Evolutionary conservation across 2,113 vertebrate genomes (phyloP).

Genomic region (Oryzias curvinotus): DNA sequence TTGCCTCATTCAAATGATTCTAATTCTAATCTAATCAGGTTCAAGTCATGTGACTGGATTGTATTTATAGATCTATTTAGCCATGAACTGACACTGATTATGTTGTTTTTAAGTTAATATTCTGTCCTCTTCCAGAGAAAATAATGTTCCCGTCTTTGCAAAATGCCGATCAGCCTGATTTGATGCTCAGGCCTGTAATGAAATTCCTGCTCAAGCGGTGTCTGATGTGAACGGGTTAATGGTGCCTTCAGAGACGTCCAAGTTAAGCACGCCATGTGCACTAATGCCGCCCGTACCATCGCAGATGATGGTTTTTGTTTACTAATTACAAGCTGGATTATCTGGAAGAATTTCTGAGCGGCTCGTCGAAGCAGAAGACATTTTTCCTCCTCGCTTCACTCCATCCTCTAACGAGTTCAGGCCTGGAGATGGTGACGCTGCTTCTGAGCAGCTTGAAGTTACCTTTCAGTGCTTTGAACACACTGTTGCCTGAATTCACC

Average conservation of each 20-base stretch:
- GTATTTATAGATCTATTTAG: too few species aligned
- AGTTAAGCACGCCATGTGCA: neutral
- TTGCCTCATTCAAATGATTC: too few species aligned
- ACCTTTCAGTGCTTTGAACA: too few species aligned
- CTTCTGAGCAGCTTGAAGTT: neutral
- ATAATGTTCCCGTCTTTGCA: neutral
- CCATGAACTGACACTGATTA: too few species aligned
- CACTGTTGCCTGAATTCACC: neutral
- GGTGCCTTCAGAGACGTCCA: conserved; percentile 5
- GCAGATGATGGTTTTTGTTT: neutral
- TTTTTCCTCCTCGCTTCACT: neutral
- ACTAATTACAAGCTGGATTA: neutral
- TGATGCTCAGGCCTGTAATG: neutral
- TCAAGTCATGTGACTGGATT: too few species aligned
- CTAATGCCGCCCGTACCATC: neutral
- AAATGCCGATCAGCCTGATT: neutral
- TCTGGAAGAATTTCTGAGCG: neutral
- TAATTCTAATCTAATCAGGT: too few species aligned
- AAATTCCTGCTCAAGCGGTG: neutral
- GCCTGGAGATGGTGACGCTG: neutral
- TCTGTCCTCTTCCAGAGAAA: too few species aligned
- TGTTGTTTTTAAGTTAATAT: too few species aligned
- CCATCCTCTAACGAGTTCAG: neutral
- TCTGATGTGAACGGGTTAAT: conserved; percentile 8
- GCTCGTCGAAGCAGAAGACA: neutral